Percentiles rank a stretch among this genome's conserved stretches.
Evolutionary conservation across 2,113 vertebrate species (phyloP).

Genomic region (Urocolius indicus): DNA sequence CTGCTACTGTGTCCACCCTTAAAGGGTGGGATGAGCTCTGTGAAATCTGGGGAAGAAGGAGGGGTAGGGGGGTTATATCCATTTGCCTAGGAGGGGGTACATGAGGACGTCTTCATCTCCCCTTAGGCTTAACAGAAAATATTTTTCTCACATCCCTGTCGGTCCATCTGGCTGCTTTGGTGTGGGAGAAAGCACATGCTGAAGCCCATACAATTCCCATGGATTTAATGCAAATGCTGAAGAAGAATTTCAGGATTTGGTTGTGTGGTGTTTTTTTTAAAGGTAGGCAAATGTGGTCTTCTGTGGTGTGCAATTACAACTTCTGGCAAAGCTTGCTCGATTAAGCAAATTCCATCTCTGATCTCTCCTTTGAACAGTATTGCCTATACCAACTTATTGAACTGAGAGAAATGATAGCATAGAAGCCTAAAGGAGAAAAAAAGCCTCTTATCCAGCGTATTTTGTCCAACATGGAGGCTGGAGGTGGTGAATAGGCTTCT

Average conservation of each 20-base stretch:
- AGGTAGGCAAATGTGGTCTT: not conserved
- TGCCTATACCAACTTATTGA: not conserved
- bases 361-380: not conserved
- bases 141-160: conserved; percentile 35
- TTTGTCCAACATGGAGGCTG: not conserved
- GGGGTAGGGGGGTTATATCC: not conserved
- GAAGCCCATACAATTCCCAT: conserved; percentile 13
- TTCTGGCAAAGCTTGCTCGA: not conserved
- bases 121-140: not conserved
- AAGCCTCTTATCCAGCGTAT: not conserved
- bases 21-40: not conserved
- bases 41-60: not conserved
- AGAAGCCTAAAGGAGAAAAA: not conserved
- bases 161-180: conserved; percentile 35
- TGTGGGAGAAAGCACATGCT: conserved; percentile 29
- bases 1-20: not conserved
- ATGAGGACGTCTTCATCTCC: not conserved
- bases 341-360: not conserved
- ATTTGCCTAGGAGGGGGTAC: not conserved
- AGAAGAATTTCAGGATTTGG: conserved; percentile 47
- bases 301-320: not conserved
- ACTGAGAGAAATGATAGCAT: not conserved
- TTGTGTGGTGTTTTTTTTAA: not conserved
- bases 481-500: not conserved
- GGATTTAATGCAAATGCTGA: conserved; percentile 39